Evolutionary conservation across 2,113 vertebrate genomes (phyloP).

Genomic region (Potamarius usumacintae): DNA sequence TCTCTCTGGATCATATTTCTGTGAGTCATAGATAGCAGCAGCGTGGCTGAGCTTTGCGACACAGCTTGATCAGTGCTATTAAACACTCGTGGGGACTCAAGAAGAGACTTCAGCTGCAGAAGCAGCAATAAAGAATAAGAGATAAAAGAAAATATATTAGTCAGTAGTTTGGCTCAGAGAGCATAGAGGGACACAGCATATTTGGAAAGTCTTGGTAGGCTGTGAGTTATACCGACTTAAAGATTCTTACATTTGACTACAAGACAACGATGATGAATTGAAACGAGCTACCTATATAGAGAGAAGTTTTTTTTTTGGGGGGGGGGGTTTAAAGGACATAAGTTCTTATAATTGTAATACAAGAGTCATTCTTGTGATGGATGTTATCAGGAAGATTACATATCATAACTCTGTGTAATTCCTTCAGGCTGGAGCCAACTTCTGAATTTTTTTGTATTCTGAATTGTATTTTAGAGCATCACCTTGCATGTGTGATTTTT

Average conservation of each 20-base stretch:
- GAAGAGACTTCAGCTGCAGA: not conserved
- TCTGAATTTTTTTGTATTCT: not conserved
- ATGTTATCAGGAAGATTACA: slow-evolving; percentile 6
- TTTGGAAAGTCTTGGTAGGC: not conserved
- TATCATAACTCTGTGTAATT: not conserved
- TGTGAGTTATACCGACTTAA: not conserved
- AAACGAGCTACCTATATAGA: slow-evolving; percentile 5
- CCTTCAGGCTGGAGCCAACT: not conserved
- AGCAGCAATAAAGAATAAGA: not conserved
- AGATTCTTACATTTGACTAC: not conserved
- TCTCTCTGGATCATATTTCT: slow-evolving; percentile 47
- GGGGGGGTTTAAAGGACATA: not conserved
- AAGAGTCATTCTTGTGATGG: slow-evolving; percentile 13
- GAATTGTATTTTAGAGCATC: not conserved
- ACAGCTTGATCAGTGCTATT: slow-evolving; percentile 12
- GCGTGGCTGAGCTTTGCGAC: not conserved
- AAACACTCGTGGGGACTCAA: slow-evolving; percentile 10
- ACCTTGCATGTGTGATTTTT: not conserved
- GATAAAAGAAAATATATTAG: not conserved
- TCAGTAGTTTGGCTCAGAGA: not conserved
- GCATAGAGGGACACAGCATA: not conserved
- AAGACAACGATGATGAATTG: slow-evolving; percentile 10
- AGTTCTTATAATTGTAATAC: not conserved
- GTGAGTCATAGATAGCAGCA: slow-evolving; percentile 41
- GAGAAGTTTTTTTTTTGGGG: slow-evolving; percentile 20